Evolutionary conservation across 2,888 invertebrate genomes (phyloP).

Genomic region (Latrodectus hesperus): DNA sequence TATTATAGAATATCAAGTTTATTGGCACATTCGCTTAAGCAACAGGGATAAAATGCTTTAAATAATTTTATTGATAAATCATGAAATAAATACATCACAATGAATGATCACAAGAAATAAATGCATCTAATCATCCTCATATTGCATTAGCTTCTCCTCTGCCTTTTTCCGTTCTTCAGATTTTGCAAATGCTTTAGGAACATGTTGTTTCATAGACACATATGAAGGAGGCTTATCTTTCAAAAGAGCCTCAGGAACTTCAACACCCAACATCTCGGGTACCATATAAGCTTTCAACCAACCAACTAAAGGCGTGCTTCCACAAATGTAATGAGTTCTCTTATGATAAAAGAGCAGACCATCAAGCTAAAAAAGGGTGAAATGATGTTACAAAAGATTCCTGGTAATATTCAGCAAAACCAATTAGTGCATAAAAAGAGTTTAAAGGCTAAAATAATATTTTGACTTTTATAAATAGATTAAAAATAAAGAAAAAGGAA

Average conservation of each 20-base stretch:
- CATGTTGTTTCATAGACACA: constrained; percentile 56
- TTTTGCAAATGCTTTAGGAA: constrained; percentile 64
- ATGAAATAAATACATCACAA: too few species aligned
- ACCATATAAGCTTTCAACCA: constrained; percentile 95
- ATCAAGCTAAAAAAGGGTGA: constrained; percentile 79
- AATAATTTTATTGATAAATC: too few species aligned
- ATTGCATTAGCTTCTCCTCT: constrained; percentile 60
- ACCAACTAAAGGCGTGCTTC: constrained; percentile 89
- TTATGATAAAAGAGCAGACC: constrained; percentile 95
- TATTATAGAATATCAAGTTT: too few species aligned
- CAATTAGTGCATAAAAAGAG: too few species aligned
- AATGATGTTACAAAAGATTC: background rate
- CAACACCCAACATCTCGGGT: constrained; percentile 82
- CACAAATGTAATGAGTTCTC: constrained; percentile 84
- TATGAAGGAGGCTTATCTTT: constrained; percentile 69
- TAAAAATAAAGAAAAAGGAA: too few species aligned
- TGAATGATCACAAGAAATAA: too few species aligned
- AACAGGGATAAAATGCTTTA: too few species aligned
- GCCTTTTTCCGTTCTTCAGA: constrained; percentile 54
- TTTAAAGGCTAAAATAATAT: too few species aligned
- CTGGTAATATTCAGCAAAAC: too few species aligned
- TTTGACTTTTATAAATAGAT: too few species aligned
- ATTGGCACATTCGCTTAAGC: too few species aligned
- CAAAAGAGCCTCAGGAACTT: constrained; percentile 73
- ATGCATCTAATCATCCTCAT: constrained; percentile 24